Percentiles rank a stretch among this genome's conserved stretches.
Conservation (phyloP, 2,888 invertebrate genomes). For the Polietes domitor region DNA sequence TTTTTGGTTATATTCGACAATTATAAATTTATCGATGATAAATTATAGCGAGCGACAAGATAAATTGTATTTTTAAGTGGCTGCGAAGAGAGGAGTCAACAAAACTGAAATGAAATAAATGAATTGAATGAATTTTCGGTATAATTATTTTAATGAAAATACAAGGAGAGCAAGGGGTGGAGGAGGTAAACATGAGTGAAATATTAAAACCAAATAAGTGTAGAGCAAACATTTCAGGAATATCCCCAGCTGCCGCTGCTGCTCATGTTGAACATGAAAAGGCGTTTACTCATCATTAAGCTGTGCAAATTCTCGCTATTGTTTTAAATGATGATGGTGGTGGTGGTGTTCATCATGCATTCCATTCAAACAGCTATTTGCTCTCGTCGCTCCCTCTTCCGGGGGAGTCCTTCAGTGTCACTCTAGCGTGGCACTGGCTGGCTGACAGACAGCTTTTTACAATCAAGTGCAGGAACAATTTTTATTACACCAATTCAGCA, state of each 20-base stretch:
- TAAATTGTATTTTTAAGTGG: not conserved
- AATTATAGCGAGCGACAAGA: not conserved
- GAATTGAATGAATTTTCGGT: no score
- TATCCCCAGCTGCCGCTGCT: not conserved
- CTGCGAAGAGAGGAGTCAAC: no score
- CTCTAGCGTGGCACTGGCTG: not conserved
- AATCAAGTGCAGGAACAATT: slow-evolving; percentile 2
- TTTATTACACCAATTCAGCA: slow-evolving; percentile 22
- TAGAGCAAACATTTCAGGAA: no score
- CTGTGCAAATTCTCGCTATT: not conserved
- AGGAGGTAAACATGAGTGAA: no score
- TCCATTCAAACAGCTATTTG: not conserved
- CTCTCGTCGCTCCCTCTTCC: no score
- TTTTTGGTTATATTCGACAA: slow-evolving; percentile 9
- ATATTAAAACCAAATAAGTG: no score
- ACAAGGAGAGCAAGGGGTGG: no score
- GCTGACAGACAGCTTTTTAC: not conserved
- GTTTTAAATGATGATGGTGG: no score
- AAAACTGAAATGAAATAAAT: no score
- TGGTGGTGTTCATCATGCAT: not conserved
- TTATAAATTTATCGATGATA: slow-evolving; percentile 29
- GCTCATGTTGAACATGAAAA: not conserved
- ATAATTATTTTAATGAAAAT: no score
- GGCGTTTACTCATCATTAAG: not conserved
- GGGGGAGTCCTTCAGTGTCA: not conserved